These are phyloP conservation scores for Ameiurus melas DNA, from an alignment of 2,113 vertebrate genomes.

Conservation along the genomic window DNA sequence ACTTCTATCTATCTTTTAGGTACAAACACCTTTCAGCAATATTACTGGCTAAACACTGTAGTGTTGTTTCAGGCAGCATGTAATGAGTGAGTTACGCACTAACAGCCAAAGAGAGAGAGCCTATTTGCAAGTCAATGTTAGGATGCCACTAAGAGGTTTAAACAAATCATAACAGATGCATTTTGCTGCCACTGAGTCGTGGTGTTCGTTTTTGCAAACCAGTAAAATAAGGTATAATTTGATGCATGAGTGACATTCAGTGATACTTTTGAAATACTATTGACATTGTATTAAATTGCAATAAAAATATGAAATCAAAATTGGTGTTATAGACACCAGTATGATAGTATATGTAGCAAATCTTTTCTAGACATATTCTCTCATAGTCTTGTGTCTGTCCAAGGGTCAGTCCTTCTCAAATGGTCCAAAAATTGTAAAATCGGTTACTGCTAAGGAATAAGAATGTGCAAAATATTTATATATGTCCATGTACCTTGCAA, in stretches of 20 bases:
- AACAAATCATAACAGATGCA: neutral
- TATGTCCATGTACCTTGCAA: too few relatives aligned
- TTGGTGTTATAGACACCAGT: neutral
- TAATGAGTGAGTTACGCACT: constrained; percentile 5
- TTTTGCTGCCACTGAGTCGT: constrained; percentile 18
- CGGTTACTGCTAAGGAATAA: too few relatives aligned
- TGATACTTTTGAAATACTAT: neutral
- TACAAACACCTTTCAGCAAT: neutral
- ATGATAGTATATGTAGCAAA: neutral
- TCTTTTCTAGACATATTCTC: too few relatives aligned
- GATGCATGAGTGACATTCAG: neutral
- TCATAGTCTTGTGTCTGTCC: neutral
- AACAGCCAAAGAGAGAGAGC: neutral
- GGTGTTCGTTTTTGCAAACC: neutral
- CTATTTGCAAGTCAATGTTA: constrained; percentile 37
- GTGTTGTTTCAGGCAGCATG: neutral
- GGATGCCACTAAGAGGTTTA: neutral
- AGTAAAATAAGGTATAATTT: neutral
- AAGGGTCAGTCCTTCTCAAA: too few relatives aligned
- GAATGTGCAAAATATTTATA: too few relatives aligned
- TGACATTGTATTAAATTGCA: neutral
- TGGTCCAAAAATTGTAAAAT: too few relatives aligned
- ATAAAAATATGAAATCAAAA: neutral
- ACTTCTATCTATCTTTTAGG: neutral
- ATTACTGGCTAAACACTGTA: neutral